Evolutionary conservation across 2,888 invertebrate genomes (phyloP), one percentile per base, ranked within the genome.

Genomic region (Lasioglossum marginatum): DNA sequence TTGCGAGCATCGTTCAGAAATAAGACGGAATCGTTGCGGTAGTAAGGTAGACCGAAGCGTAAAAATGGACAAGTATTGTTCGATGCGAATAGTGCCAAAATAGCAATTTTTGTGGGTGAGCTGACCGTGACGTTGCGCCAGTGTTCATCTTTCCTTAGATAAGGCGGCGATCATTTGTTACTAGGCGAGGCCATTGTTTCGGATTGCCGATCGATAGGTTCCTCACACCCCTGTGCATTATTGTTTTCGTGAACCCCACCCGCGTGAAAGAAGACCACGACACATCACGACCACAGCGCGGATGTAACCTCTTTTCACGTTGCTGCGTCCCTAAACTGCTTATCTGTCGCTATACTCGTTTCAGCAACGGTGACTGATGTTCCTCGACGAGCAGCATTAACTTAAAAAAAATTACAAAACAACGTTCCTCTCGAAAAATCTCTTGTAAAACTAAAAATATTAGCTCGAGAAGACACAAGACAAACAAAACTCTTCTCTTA

Each of bases 131-230:
- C 86, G 89, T 85, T 80, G 82, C 82, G 85, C 57, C 86, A 34
- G 71, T 85, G 77, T 77, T 87, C 87, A 86, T 85, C 85, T 77
- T 79, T 79, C 78, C 70, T 60, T 88, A 90, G 95, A 95, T 95
- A 95, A 95, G 94, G 83, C 92, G 85, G 82, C 87, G 92, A 94
- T 94, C 94, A 95, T 95, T 95, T 95, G 94, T 95, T 94, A 94
- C 92, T 92, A 92, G 92, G 85, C 92, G 91, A 84, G 87, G 93
- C 93, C 93, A 95, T 95, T 95, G 95, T 95, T 94, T 95, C 93
- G 91, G 86, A 84, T 80, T 84, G 85, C 86, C 88, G 93, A 95
- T 95, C 94, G 94, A 95, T 95, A 94, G 91, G 37, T 82, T 68
- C 60, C 91, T 86, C 84, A 84, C 82, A 82, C 86, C 85, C 86